phyloP scores from a whole-genome alignment of 2,797 vertebrate genomes.

The Phyllotis vaccarum region DNA sequence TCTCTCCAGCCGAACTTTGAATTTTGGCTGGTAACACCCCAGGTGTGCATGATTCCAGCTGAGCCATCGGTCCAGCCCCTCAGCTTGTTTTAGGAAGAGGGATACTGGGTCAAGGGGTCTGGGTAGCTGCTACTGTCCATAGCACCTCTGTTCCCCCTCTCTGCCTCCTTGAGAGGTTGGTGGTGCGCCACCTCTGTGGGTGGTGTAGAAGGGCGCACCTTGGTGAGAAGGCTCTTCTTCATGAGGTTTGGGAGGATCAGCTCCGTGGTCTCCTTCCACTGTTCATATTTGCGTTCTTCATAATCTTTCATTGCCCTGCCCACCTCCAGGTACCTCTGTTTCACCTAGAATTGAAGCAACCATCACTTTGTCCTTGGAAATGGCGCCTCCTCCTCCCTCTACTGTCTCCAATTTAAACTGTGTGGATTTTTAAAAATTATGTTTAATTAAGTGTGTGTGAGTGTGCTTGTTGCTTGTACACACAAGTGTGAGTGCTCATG shows the following conservation, averaged over 20 bases:
- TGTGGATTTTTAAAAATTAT: not conserved
- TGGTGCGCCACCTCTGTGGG: not conserved
- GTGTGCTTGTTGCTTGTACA: not conserved
- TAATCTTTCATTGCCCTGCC: constrained; percentile 90
- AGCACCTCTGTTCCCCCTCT: not conserved
- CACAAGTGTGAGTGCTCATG: not conserved
- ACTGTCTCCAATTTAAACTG: not conserved
- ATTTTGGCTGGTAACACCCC: not conserved
- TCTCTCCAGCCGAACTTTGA: not conserved
- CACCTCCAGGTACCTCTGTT: constrained; percentile 90
- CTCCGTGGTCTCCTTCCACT: constrained; percentile 89
- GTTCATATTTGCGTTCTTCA: constrained; percentile 88
- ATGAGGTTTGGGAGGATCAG: constrained; percentile 88
- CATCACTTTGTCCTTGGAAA: not conserved
- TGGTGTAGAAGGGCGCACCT: constrained; percentile 30
- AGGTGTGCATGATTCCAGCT: too few relatives aligned
- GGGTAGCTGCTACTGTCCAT: not conserved
- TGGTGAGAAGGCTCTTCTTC: constrained; percentile 90
- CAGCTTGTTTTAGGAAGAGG: not conserved
- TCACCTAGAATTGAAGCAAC: constrained; percentile 87
- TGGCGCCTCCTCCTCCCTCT: not conserved
- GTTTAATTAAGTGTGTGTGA: not conserved
- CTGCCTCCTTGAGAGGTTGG: not conserved
- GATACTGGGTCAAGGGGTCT: not conserved
- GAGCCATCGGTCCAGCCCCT: not conserved